Conservation (phyloP, 2,888 invertebrate genomes). For the Aethes cnicana region DNA sequence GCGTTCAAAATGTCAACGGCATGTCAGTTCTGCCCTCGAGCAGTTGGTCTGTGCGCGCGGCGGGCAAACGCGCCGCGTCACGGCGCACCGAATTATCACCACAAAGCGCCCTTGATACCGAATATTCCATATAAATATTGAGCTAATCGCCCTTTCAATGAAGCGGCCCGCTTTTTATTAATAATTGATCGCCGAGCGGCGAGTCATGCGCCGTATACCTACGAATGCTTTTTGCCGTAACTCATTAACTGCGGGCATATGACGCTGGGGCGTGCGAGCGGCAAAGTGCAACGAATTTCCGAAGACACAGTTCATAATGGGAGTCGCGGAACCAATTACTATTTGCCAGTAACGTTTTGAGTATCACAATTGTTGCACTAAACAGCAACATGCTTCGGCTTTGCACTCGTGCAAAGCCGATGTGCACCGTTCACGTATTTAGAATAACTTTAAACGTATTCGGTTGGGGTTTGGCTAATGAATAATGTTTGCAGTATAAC, state of each 20-base stretch:
- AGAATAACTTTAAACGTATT: too few species aligned
- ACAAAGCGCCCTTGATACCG: constrained; percentile 82
- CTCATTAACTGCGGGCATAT: constrained; percentile 74
- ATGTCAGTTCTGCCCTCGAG: constrained; percentile 44
- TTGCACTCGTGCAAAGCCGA: too few species aligned
- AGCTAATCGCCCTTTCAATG: constrained; percentile 83
- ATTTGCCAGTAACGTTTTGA: too few species aligned
- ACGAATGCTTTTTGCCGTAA: constrained; percentile 68
- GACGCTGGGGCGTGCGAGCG: constrained; percentile 57
- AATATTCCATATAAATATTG: constrained; percentile 83
- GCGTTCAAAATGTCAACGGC: too few species aligned
- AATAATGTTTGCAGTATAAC: too few species aligned
- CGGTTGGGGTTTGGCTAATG: too few species aligned
- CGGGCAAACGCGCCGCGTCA: constrained; percentile 74
- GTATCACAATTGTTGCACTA: too few species aligned
- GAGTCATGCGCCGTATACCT: constrained; percentile 77
- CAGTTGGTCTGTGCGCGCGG: constrained; percentile 71
- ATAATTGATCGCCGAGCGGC: constrained; percentile 79
- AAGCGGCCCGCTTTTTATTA: constrained; percentile 82
- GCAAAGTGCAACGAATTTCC: constrained; percentile 66
- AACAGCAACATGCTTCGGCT: too few species aligned
- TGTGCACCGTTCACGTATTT: too few species aligned
- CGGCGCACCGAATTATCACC: constrained; percentile 79
- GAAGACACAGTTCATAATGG: constrained; percentile 59
- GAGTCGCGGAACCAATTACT: constrained; percentile 70